Evolutionary conservation across 2,113 vertebrate species (phyloP).

Genomic region (Cettia cetti): DNA sequence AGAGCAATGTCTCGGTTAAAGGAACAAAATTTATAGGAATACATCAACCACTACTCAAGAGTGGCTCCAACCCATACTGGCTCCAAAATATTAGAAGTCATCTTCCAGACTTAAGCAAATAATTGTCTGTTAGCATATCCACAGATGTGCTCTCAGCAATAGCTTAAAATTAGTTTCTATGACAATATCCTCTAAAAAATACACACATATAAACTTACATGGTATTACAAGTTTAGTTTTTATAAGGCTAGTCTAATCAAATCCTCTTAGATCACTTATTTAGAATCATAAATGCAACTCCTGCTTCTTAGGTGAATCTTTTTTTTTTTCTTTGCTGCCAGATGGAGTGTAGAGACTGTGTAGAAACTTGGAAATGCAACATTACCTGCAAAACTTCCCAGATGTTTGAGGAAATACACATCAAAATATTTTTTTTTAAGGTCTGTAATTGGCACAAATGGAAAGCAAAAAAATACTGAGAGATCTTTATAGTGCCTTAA

Average conservation of each 20-base stretch:
- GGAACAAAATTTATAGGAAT: neutral
- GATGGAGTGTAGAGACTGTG: neutral
- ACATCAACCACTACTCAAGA: neutral
- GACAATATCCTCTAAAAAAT: neutral
- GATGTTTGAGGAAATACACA: neutral
- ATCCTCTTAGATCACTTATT: neutral
- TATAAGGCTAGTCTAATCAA: neutral
- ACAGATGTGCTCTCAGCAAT: neutral
- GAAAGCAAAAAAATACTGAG: neutral
- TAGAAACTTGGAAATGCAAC: neutral
- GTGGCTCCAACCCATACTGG: rapidly evolving
- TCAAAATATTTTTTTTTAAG: neutral
- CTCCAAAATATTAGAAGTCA: neutral
- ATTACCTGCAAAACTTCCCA: neutral
- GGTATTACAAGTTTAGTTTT: neutral
- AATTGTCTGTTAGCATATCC: neutral
- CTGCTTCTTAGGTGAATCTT: neutral
- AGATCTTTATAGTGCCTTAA: neutral
- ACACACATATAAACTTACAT: neutral
- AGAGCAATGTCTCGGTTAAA: rapidly evolving
- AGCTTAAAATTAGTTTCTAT: neutral
- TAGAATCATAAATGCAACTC: neutral
- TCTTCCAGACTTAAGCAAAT: neutral
- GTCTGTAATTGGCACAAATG: neutral
- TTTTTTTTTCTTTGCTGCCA: neutral